Evolutionary conservation across 1,140 invertebrate genomes (phyloP).

Genomic region (Diabrotica virgifera): DNA sequence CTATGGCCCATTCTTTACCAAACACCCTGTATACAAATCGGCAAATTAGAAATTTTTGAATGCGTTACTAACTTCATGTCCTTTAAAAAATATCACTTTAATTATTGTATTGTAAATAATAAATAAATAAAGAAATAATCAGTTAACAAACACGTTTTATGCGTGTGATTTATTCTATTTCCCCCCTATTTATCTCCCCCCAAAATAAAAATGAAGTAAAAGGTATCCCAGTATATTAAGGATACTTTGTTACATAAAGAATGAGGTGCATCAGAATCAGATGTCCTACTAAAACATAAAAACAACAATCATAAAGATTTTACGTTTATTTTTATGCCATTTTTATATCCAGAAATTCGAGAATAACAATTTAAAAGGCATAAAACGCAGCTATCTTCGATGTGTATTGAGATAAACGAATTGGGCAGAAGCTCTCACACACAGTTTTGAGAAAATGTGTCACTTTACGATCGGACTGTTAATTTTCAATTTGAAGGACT

Average conservation of each 20-base stretch:
- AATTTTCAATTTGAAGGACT: not conserved
- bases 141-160: too few species aligned
- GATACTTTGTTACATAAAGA: not conserved
- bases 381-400: not conserved
- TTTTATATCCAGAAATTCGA: not conserved
- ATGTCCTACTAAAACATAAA: not conserved
- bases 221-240: not conserved
- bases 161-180: too few species aligned
- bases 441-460: not conserved
- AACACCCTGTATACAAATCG: too few species aligned
- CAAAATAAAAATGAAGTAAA: too few species aligned
- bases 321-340: not conserved
- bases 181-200: too few species aligned
- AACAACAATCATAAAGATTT: not conserved
- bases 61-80: too few species aligned
- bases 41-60: too few species aligned
- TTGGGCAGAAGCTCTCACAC: not conserved
- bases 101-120: too few species aligned
- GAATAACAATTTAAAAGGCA: not conserved
- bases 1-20: too few species aligned
- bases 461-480: not conserved
- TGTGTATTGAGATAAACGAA: not conserved
- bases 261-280: not conserved
- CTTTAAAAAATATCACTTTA: too few species aligned
- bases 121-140: too few species aligned